A percentile compares a stretch with the other conserved stretches of the same genome.
Conservation (phyloP, 2,113 vertebrate genomes). For the Hippolais icterina region DNA sequence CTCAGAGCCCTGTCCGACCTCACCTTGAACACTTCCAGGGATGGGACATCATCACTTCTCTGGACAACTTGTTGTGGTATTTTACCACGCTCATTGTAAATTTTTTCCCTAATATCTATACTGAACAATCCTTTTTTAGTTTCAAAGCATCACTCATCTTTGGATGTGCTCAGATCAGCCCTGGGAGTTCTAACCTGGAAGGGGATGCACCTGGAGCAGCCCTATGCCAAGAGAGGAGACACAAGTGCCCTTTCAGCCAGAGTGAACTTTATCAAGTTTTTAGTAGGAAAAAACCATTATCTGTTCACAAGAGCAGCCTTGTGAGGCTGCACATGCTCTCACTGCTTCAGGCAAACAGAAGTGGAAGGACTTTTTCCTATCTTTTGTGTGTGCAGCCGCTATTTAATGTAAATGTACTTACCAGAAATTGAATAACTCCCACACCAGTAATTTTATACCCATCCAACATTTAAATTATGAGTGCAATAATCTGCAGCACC, state of each 20-base stretch:
- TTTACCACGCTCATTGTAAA: accelerated
- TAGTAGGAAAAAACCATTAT: background rate
- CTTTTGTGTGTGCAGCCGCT: background rate
- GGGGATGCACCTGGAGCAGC: background rate
- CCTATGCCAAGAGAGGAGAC: background rate
- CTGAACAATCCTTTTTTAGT: background rate
- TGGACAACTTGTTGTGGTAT: background rate
- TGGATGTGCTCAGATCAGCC: background rate
- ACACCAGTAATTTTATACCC: conserved; percentile 24
- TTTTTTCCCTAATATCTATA: background rate
- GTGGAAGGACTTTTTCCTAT: background rate
- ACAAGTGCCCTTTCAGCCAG: background rate
- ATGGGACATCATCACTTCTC: background rate
- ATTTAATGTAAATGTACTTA: conserved; percentile 44
- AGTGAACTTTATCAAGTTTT: background rate
- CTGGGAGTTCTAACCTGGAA: background rate
- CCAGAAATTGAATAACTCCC: conserved; percentile 40
- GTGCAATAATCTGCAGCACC: conserved; percentile 26
- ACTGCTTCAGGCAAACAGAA: background rate
- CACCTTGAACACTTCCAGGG: background rate
- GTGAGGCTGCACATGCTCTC: background rate
- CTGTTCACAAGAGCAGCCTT: background rate
- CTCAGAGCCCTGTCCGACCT: background rate
- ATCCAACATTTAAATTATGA: conserved; percentile 46
- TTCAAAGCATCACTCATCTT: background rate